Percentiles rank a stretch among this genome's conserved stretches.
phyloP scores from a whole-genome alignment of 2,888 invertebrate genomes.

The Hoplodrina ambigua region DNA sequence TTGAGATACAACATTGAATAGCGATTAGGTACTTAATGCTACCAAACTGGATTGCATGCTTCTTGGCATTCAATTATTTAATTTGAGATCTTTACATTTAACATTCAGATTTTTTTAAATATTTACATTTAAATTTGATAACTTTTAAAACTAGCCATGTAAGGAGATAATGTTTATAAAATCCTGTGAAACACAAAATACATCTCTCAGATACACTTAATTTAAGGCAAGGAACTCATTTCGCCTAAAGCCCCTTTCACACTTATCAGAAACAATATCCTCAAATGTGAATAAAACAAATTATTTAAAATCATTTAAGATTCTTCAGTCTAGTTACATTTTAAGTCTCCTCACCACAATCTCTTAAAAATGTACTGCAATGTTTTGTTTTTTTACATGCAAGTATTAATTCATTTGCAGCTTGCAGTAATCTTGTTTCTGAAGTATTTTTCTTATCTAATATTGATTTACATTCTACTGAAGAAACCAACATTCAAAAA shows the following conservation, averaged over 20 bases:
- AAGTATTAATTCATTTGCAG: conserved; percentile 18
- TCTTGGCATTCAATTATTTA: conserved; percentile 25
- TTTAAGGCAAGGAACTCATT: conserved; percentile 40
- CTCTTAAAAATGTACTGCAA: conserved; percentile 25
- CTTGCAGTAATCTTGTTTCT: conserved; percentile 18
- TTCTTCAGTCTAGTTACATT: conserved; percentile 46
- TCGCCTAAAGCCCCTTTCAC: conserved; percentile 16
- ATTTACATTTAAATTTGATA: conserved; percentile 36
- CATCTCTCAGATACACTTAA: conserved; percentile 17
- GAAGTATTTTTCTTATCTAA: conserved; percentile 34
- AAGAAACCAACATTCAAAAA: conserved; percentile 53
- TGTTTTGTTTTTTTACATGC: conserved; percentile 11
- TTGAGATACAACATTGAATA: conserved; percentile 30
- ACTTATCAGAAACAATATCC: conserved; percentile 15
- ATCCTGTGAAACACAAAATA: conserved; percentile 18
- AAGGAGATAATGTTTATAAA: conserved; percentile 14
- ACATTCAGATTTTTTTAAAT: conserved; percentile 46
- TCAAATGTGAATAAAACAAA: conserved; percentile 36
- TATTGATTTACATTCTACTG: conserved; percentile 40
- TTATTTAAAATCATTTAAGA: conserved; percentile 36
- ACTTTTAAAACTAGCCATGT: conserved; percentile 35
- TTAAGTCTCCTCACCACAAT: conserved; percentile 20
- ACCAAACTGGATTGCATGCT: conserved; percentile 15
- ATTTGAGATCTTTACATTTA: conserved; percentile 47
- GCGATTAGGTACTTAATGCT: conserved; percentile 21